Percentiles rank a stretch among this genome's conserved stretches.
Evolutionary conservation across 2,797 vertebrate species (phyloP).

Genomic region (Onychomys torridus): DNA sequence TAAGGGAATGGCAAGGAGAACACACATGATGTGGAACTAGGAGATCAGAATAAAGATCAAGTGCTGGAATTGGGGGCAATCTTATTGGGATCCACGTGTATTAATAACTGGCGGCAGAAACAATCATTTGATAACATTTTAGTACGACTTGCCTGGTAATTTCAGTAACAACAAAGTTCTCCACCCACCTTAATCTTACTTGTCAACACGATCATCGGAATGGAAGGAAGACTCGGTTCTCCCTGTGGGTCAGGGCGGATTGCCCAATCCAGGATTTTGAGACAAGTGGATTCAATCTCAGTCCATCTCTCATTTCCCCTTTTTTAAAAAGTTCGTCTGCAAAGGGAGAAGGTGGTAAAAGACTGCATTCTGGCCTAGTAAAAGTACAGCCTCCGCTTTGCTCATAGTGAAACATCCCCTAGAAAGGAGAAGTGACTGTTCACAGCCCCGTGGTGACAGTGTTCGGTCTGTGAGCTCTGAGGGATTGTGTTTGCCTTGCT

Average conservation of each 20-base stretch:
- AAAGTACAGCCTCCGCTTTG: not conserved
- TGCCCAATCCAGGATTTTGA: not conserved
- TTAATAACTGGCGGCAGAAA: not conserved
- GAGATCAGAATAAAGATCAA: not conserved
- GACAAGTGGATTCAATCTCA: not conserved
- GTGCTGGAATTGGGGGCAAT: not conserved
- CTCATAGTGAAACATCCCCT: not conserved
- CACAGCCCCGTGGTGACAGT: not conserved
- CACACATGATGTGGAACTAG: rapidly evolving
- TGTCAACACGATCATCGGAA: conserved; percentile 4
- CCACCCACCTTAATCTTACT: not conserved
- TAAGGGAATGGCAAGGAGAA: not conserved
- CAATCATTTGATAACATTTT: not conserved
- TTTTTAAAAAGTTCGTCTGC: not conserved
- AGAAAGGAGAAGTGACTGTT: not conserved
- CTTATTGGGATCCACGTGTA: not conserved
- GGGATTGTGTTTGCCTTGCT: conserved; percentile 22
- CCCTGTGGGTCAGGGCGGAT: not conserved
- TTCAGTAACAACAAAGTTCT: not conserved
- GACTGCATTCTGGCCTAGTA: not conserved
- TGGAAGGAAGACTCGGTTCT: not conserved
- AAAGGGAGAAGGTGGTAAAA: not conserved
- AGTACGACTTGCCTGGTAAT: not conserved
- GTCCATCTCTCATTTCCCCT: not conserved
- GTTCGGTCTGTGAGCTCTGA: not conserved